Evolutionary conservation across 2,888 invertebrate genomes (phyloP).

Genomic region (Leptopilina myrica): DNA sequence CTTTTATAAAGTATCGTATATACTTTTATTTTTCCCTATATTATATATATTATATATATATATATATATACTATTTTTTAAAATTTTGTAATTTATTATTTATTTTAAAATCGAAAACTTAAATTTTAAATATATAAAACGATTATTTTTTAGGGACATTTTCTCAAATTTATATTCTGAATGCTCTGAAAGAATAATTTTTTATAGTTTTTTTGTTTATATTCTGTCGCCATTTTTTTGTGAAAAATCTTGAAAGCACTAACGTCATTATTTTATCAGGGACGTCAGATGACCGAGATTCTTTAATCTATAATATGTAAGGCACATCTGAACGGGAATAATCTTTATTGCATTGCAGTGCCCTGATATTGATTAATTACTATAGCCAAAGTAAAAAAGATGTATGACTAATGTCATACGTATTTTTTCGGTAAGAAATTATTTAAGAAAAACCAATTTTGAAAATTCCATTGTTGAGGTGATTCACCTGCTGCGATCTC

Average conservation of each 20-base stretch:
- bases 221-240: constrained; percentile 29
- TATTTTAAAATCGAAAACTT: too few species aligned
- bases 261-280: constrained; percentile 54
- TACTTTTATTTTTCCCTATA: neutral
- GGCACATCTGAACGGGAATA: constrained; percentile 38
- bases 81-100: neutral
- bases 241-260: constrained; percentile 32
- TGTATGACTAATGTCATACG: too few species aligned
- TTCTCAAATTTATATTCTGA: too few species aligned
- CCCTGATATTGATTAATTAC: constrained; percentile 64
- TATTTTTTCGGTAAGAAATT: too few species aligned
- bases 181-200: too few species aligned
- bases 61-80: neutral
- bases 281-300: constrained; percentile 59
- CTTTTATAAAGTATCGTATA: neutral
- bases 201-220: too few species aligned
- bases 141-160: too few species aligned
- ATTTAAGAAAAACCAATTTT: too few species aligned
- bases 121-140: too few species aligned
- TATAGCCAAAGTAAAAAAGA: constrained; percentile 48
- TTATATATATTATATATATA: neutral
- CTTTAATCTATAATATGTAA: constrained; percentile 42
- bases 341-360: constrained; percentile 56
- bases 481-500: neutral
- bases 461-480: too few species aligned